Percentiles rank a stretch among this genome's conserved stretches.
phyloP scores from a whole-genome alignment of 2,797 vertebrate genomes.

The Chaunax sp. region DNA sequence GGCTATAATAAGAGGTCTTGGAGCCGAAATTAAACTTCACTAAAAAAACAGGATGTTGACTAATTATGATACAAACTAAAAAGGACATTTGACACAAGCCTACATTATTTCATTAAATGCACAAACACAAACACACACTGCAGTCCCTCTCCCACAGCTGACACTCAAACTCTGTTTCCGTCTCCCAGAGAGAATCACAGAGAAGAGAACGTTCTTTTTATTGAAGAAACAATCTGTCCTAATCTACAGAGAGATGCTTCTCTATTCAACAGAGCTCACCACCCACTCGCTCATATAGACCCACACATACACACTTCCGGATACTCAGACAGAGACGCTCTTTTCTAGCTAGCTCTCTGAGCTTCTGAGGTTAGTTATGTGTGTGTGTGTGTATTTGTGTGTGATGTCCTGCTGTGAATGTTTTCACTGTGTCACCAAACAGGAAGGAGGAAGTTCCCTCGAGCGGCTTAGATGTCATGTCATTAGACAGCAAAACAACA shows the following conservation, averaged over 20 bases:
- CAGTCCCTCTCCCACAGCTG: constrained; percentile 47
- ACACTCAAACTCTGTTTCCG: constrained; percentile 44
- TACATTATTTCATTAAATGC: too few species aligned
- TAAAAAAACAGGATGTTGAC: too few species aligned
- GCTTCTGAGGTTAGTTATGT: constrained; percentile 43
- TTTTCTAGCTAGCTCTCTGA: constrained; percentile 58
- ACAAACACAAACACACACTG: not conserved
- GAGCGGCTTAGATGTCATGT: constrained; percentile 46
- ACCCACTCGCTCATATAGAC: constrained; percentile 40
- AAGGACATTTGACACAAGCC: too few species aligned
- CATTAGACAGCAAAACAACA: constrained; percentile 28
- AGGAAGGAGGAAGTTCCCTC: constrained; percentile 73
- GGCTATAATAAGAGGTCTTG: too few species aligned
- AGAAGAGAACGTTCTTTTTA: constrained; percentile 54
- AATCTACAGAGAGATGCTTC: constrained; percentile 66
- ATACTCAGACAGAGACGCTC: constrained; percentile 68
- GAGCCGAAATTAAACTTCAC: too few species aligned
- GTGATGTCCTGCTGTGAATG: constrained; percentile 56
- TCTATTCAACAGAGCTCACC: constrained; percentile 55
- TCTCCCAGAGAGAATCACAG: constrained; percentile 44
- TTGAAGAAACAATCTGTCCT: constrained; percentile 70
- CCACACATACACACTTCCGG: constrained; percentile 28
- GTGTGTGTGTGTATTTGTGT: constrained; percentile 12
- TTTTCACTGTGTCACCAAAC: constrained; percentile 66
- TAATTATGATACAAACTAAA: too few species aligned